phyloP scores from a whole-genome alignment of 2,797 vertebrate genomes.

The Anguilla anguilla region DNA sequence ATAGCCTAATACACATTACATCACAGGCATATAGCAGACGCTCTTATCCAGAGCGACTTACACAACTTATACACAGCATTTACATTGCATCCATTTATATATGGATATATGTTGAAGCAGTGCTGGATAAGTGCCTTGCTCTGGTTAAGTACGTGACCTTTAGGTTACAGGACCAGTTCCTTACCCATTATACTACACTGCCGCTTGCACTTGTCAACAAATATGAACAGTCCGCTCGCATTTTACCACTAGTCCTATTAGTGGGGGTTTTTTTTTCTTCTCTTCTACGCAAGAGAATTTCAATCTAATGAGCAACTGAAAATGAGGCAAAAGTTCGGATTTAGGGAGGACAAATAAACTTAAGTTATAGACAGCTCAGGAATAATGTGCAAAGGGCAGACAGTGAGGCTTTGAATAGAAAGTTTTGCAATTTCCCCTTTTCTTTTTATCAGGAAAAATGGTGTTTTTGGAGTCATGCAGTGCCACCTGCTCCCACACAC shows the following conservation, averaged over 20 bases:
- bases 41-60: too few relatives aligned
- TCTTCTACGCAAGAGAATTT: neutral
- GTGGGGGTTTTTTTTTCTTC: neutral
- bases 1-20: too few relatives aligned
- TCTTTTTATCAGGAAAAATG: neutral
- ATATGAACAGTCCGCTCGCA: neutral
- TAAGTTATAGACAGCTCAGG: neutral
- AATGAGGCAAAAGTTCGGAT: constrained; percentile 2
- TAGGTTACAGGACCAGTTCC: too few relatives aligned
- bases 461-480: neutral
- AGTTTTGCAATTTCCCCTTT: neutral
- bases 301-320: neutral
- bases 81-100: too few relatives aligned
- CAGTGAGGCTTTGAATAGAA: neutral
- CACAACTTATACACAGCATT: too few relatives aligned
- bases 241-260: neutral
- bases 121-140: too few relatives aligned
- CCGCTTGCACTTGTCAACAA: too few relatives aligned
- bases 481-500: neutral
- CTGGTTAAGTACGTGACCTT: too few relatives aligned
- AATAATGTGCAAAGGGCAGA: neutral
- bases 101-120: too few relatives aligned
- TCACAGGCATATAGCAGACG: too few relatives aligned
- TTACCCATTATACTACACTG: too few relatives aligned
- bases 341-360: neutral